These are phyloP conservation scores for Phymanthus crucifer DNA, from an alignment of 92 coral and sea anemone genomes.

Conservation along the genomic window DNA sequence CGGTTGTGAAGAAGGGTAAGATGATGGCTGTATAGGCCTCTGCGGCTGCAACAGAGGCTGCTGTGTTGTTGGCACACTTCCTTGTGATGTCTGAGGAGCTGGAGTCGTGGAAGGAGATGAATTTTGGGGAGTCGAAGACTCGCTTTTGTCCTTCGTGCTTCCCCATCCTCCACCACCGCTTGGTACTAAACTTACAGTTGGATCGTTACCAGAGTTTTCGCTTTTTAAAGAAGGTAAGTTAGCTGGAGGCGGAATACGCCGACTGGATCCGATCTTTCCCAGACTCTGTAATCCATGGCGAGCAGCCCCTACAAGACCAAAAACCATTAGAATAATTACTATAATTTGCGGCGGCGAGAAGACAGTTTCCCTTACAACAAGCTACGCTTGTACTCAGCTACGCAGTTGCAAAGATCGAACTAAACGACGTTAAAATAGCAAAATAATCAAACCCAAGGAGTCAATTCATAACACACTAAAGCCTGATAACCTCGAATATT, in stretches of 20 bases:
- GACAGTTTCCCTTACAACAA: background rate
- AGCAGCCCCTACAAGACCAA: slow-evolving; percentile 70
- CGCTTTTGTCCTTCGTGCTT: slow-evolving; percentile 90
- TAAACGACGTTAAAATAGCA: background rate
- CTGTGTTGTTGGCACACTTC: slow-evolving; percentile 75
- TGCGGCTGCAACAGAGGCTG: slow-evolving; percentile 95
- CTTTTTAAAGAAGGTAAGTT: slow-evolving; percentile 98
- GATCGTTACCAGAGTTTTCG: slow-evolving; percentile 99
- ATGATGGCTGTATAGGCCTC: slow-evolving; percentile 94
- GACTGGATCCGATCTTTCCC: slow-evolving; percentile 98
- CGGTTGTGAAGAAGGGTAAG: slow-evolving; percentile 70
- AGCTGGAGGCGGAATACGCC: slow-evolving; percentile 99
- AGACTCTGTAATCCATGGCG: slow-evolving; percentile 99
- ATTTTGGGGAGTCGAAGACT: slow-evolving; percentile 58
- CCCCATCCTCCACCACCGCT: slow-evolving; percentile 99
- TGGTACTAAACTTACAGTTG: slow-evolving; percentile 98
- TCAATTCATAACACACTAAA: background rate
- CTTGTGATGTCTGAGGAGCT: slow-evolving; percentile 52
- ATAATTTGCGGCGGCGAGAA: background rate
- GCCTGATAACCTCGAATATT: background rate
- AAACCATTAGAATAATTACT: slow-evolving; percentile 1
- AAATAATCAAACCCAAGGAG: background rate
- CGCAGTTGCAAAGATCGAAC: slow-evolving; percentile 18
- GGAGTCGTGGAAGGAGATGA: slow-evolving; percentile 50
- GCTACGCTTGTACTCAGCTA: slow-evolving; percentile 1